Evolutionary conservation across 2,888 invertebrate genomes (phyloP), one percentile per base, ranked within the genome.

Genomic region (Lamellibrachia satsuma): DNA sequence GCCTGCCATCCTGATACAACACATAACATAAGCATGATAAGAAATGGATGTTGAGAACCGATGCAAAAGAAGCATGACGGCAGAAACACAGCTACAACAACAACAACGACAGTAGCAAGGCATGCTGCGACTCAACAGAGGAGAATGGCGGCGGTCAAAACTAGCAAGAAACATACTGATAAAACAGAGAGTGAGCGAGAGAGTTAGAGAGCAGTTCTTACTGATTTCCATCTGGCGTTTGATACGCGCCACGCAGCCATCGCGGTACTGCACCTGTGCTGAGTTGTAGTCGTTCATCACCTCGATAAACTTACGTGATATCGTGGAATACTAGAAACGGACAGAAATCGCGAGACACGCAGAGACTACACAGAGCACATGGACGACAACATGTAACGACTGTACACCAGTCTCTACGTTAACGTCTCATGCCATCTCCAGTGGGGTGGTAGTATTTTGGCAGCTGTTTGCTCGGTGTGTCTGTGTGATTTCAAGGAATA

Each of bases 171-270:
- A 75, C 75, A 75, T 22, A 75, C n/a, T 3, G 75, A 75, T 15
- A 75, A 75, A 75, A 39, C 6, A 15, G 75, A 55, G 75, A 75
- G 75, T 15, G 75, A 75, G 75, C 75, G 75, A 75, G 75, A 15
- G 22, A 75, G 75, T 3, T 15, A 75, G 75, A 11, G 75, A 75
- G 75, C 75, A 75, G 75, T 75, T 75, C 96, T 96, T 95, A 96
- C 96, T 96, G 94, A 96, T 96, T 94, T 96, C 96, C 95, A 96
- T 96, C 93, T 96, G 96, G 91, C 96, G 95, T 94, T 96, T 95
- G 93, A 96, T 96, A 92, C 96, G 95, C 91, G 95, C 94, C 94
- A 96, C 96, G 95, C 96, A 96, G 91, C 96, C 95, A 93, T 96
- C 96, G 92, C 96, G 93, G 94, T 96, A 96, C 94, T 96, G 96